phyloP scores from a whole-genome alignment of 2,113 vertebrate species.

The Scalopus aquaticus region DNA sequence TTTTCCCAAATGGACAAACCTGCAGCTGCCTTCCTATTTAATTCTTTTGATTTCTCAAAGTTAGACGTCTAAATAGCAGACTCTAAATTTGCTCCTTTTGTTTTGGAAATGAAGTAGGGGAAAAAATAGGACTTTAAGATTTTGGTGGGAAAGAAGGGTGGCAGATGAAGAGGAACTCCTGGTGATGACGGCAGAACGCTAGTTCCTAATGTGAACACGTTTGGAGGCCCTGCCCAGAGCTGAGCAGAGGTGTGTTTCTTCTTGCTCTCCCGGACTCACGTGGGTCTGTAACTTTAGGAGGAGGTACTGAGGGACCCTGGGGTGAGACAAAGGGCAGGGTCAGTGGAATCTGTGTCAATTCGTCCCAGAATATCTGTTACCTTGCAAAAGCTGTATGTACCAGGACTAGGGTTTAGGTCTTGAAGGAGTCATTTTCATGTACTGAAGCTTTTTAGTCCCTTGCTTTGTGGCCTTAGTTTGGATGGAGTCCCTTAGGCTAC shows the following conservation, averaged over 20 bases:
- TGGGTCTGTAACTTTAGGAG: neutral
- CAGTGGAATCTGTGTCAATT: neutral
- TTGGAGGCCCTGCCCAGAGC: neutral
- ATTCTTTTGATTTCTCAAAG: neutral
- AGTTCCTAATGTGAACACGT: accelerated
- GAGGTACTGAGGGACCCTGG: neutral
- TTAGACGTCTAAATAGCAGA: neutral
- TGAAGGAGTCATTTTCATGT: neutral
- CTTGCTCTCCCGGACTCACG: neutral
- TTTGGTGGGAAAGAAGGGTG: neutral
- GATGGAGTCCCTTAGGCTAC: neutral
- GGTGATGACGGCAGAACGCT: neutral
- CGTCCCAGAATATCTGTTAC: neutral
- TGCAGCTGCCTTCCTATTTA: neutral
- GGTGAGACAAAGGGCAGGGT: neutral
- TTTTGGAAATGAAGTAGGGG: neutral
- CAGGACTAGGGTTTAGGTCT: neutral
- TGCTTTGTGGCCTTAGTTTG: neutral
- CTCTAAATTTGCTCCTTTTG: neutral
- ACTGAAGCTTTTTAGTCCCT: neutral
- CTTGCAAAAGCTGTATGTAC: neutral
- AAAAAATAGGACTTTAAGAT: neutral
- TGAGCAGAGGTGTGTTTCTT: neutral
- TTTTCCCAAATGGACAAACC: neutral
- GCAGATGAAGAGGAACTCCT: neutral